Conservation (phyloP, 1,140 invertebrate species). For the Drosophila bipectinata region DNA sequence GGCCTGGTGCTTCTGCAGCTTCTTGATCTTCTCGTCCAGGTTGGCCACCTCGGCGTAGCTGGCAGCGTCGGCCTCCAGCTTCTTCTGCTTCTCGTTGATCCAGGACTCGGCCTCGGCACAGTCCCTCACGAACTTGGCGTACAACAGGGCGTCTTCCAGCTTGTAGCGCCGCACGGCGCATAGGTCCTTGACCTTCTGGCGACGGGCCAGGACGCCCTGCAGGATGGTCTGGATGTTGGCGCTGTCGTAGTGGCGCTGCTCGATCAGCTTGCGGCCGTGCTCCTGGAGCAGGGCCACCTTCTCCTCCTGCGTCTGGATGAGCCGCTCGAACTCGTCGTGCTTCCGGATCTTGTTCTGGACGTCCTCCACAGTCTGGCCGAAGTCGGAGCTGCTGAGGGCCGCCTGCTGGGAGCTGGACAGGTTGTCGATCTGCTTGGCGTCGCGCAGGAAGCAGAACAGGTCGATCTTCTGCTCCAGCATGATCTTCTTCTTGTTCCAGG, state of each 20-base stretch:
- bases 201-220: slow-evolving; percentile 88
- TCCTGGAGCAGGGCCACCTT: slow-evolving; percentile 93
- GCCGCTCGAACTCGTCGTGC: slow-evolving; percentile 95
- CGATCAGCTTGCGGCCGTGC: slow-evolving; percentile 94
- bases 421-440: slow-evolving; percentile 96
- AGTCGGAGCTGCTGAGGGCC: slow-evolving; percentile 86
- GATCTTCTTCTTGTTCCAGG: slow-evolving; percentile 95
- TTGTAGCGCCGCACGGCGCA: slow-evolving; percentile 87
- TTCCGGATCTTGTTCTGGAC: slow-evolving; percentile 94
- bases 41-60: slow-evolving; percentile 89
- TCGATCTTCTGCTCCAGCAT: slow-evolving; percentile 97
- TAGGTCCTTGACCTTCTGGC: slow-evolving; percentile 89
- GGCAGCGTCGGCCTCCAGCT: slow-evolving; percentile 90
- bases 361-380: slow-evolving; percentile 90
- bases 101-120: slow-evolving; percentile 94
- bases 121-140: slow-evolving; percentile 96
- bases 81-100: slow-evolving; percentile 97
- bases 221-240: slow-evolving; percentile 91
- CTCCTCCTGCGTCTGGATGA: slow-evolving; percentile 92
- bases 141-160: slow-evolving; percentile 92
- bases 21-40: slow-evolving; percentile 95
- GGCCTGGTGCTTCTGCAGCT: slow-evolving; percentile 98
- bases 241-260: slow-evolving; percentile 97
- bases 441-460: slow-evolving; percentile 96
- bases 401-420: slow-evolving; percentile 95